Evolutionary conservation across 2,113 vertebrate genomes (phyloP).

Genomic region (Fulica atra): DNA sequence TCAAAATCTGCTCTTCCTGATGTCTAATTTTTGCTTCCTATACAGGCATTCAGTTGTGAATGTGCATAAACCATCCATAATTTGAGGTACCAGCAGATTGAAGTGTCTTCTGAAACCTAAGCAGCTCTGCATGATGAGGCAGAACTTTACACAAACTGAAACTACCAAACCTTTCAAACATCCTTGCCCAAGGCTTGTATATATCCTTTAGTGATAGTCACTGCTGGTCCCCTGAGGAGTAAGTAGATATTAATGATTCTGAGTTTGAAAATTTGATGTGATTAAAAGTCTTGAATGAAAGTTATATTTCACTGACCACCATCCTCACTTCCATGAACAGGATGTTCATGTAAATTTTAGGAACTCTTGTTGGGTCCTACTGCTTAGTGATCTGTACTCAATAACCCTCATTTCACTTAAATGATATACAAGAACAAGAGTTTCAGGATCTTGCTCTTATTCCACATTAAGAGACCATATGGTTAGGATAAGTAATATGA

Average conservation of each 20-base stretch:
- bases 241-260: neutral
- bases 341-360: neutral
- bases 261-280: neutral
- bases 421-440: neutral
- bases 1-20: neutral
- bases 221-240: neutral
- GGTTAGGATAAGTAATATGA: neutral
- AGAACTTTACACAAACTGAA: neutral
- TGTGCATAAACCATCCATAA: neutral
- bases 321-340: neutral
- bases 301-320: neutral
- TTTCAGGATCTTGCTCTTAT: neutral
- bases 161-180: neutral
- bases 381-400: neutral
- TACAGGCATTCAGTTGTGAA: neutral
- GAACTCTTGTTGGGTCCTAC: neutral
- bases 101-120: neutral
- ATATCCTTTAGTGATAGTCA: neutral
- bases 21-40: neutral
- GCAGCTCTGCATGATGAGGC: rapidly evolving
- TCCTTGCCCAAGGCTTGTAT: rapidly evolving
- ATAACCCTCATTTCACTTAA: neutral
- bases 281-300: neutral
- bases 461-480: neutral
- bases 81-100: neutral